These are phyloP conservation scores for Motacilla alba DNA, from an alignment of 2,113 vertebrate genomes.

Conservation along the genomic window DNA sequence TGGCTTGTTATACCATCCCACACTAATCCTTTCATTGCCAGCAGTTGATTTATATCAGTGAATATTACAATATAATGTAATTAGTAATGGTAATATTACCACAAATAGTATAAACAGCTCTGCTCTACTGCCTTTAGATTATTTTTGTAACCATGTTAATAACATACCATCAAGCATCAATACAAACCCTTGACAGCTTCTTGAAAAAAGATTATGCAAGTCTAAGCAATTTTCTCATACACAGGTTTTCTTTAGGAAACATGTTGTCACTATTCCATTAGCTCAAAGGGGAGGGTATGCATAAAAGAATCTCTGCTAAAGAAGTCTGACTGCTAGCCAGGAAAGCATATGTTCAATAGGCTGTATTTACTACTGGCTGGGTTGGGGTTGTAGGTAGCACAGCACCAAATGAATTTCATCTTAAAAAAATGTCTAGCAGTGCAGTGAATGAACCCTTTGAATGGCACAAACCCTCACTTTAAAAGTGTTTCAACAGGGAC, in stretches of 20 bases:
- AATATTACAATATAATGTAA: slow-evolving; percentile 19
- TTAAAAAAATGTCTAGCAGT: not conserved
- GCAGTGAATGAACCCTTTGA: not conserved
- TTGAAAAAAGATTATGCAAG: slow-evolving; percentile 30
- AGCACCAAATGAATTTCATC: not conserved
- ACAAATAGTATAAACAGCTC: slow-evolving; percentile 24
- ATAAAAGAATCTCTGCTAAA: slow-evolving; percentile 13
- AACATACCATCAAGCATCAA: slow-evolving; percentile 29
- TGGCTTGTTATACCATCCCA: not conserved
- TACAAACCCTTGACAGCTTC: slow-evolving; percentile 34
- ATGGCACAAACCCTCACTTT: not conserved
- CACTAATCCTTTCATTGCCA: not conserved
- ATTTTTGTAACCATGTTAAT: slow-evolving; percentile 45
- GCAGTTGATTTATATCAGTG: slow-evolving; percentile 26
- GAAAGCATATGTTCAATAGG: slow-evolving; percentile 21
- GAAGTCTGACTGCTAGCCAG: slow-evolving; percentile 30
- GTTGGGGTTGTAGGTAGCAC: not conserved
- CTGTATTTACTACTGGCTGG: not conserved
- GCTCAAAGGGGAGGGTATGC: not conserved
- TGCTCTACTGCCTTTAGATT: slow-evolving; percentile 33
- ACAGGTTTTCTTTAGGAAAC: slow-evolving; percentile 46
- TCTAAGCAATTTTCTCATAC: slow-evolving; percentile 47
- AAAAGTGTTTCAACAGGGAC: not conserved
- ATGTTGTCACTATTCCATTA: slow-evolving; percentile 44
- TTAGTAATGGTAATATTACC: slow-evolving; percentile 34